These are phyloP conservation scores for Anolis carolinensis DNA, from an alignment of 2,113 vertebrate species.

Conservation along the genomic window DNA sequence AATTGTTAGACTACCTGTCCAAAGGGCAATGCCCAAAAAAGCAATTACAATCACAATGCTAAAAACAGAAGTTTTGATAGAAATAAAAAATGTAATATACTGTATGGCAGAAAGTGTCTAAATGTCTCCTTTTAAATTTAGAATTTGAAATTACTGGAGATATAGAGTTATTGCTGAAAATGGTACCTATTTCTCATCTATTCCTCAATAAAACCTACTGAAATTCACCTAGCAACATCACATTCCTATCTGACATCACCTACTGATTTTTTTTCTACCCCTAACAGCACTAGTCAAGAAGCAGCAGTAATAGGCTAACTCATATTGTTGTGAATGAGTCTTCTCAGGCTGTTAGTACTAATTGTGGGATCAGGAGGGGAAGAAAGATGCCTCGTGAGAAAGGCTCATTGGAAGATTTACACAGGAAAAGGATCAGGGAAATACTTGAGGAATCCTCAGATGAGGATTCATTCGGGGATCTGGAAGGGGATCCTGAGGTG, in stretches of 20 bases:
- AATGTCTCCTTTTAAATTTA: background rate
- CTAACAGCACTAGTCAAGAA: background rate
- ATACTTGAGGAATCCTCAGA: no score
- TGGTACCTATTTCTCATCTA: background rate
- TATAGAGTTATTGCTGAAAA: background rate
- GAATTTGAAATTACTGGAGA: background rate
- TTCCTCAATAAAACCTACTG: background rate
- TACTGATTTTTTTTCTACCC: background rate
- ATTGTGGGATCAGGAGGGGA: no score
- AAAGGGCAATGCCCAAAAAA: background rate
- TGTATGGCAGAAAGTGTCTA: background rate
- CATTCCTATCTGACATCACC: background rate
- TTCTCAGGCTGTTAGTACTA: no score
- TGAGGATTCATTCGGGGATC: no score
- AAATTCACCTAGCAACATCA: background rate
- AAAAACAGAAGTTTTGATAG: background rate
- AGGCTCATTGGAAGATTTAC: no score
- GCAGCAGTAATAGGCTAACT: background rate
- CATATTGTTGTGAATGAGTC: no score
- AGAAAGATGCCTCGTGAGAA: no score
- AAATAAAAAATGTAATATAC: background rate
- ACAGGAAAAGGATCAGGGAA: no score
- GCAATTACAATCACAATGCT: background rate
- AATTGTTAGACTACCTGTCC: background rate
- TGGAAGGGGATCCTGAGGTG: no score